These are phyloP conservation scores for Protomyctophum bolini DNA, from an alignment of 2,113 vertebrate genomes.

Conservation along the genomic window DNA sequence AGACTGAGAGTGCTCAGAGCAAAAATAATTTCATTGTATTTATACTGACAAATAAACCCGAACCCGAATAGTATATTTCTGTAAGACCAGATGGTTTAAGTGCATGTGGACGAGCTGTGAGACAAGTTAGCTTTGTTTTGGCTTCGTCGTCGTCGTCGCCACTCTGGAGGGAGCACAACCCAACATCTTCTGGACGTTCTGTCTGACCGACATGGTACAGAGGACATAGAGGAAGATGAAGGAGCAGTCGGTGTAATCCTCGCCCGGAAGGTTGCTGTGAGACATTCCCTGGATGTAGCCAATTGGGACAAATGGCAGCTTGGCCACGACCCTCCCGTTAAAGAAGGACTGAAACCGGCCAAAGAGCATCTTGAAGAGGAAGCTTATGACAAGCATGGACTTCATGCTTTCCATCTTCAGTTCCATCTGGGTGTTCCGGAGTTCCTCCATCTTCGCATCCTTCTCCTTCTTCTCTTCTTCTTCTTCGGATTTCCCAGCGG, in stretches of 20 bases:
- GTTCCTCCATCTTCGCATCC: slow-evolving; percentile 94
- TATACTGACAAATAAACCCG: no score
- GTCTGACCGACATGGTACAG: slow-evolving; percentile 98
- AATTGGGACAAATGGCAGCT: slow-evolving; percentile 92
- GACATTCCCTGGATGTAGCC: slow-evolving; percentile 98
- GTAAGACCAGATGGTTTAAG: no score
- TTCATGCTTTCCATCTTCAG: slow-evolving; percentile 99
- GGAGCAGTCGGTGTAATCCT: slow-evolving; percentile 97
- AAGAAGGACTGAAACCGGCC: slow-evolving; percentile 99
- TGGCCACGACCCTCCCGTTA: slow-evolving; percentile 96
- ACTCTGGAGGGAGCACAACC: no score
- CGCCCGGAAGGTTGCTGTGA: slow-evolving; percentile 93
- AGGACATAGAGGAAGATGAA: slow-evolving; percentile 99
- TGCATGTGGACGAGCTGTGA: no score
- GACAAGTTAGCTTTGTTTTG: no score
- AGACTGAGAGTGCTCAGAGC: no score
- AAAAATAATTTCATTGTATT: no score
- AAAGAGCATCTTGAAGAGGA: slow-evolving; percentile 98
- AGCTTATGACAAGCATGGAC: slow-evolving; percentile 99
- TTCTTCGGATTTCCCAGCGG: no score
- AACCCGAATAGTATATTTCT: no score
- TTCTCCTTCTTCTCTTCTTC: slow-evolving; percentile 87
- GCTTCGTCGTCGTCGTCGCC: no score
- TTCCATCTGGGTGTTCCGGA: slow-evolving; percentile 98
- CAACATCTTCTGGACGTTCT: slow-evolving; percentile 81